phyloP scores from a whole-genome alignment of 2,113 vertebrate species.

The Caranx ignobilis region DNA sequence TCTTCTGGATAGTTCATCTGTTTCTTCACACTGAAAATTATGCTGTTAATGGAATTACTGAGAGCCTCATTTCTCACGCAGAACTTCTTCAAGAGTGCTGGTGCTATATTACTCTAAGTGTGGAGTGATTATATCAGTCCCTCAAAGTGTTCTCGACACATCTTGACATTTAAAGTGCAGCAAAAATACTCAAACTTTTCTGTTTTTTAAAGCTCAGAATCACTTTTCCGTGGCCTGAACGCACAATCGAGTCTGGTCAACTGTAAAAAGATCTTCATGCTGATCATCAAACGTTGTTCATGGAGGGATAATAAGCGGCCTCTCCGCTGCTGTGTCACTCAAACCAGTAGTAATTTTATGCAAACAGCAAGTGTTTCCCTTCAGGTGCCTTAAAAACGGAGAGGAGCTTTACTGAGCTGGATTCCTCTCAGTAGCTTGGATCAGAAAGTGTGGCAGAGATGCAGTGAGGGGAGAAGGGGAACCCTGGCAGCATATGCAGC shows the following conservation, averaged over 20 bases:
- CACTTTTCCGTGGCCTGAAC: background rate
- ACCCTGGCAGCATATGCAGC: constrained; percentile 65
- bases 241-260: background rate
- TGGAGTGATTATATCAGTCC: constrained; percentile 14
- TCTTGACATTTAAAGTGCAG: constrained; percentile 15
- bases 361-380: constrained; percentile 57
- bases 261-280: constrained; percentile 1
- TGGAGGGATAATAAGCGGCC: constrained; percentile 4
- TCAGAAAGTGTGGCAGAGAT: constrained; percentile 40
- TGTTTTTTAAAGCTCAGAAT: constrained; percentile 11
- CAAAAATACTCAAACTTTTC: background rate
- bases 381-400: constrained; percentile 33
- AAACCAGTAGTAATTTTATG: constrained; percentile 47
- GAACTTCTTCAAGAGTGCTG: constrained; percentile 22
- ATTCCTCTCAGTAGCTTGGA: constrained; percentile 44
- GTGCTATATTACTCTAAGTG: constrained; percentile 5
- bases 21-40: background rate
- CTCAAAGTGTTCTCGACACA: constrained; percentile 7
- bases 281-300: constrained; percentile 6
- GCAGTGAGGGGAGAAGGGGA: constrained; percentile 54
- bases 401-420: constrained; percentile 45
- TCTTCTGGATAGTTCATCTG: constrained; percentile 6
- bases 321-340: constrained; percentile 17
- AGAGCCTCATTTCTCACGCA: constrained; percentile 27
- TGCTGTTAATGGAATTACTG: constrained; percentile 4